Evolutionary conservation across 2,888 invertebrate species (phyloP), one percentile per base, ranked within the genome.

Genomic region (Drosophila emarginata): DNA sequence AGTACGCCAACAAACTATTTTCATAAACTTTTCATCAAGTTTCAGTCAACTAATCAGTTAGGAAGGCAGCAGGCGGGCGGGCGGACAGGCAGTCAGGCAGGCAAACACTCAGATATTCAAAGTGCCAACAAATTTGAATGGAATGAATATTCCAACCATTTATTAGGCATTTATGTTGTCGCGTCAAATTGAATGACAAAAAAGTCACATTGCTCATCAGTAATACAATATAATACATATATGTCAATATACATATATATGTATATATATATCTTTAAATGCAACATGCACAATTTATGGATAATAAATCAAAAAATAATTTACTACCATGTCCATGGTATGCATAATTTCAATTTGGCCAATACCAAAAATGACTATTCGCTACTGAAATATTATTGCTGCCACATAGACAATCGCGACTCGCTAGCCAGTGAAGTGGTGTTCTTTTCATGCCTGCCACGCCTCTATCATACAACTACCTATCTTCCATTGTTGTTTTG

Each of bases 21-120:
- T 68, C 75, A 74, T 76, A 74, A 76, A 76, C 65, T 76, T 71
- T 61, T 45, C 67, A 69, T 63, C 56, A 59, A 66, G 26, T 56
- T 56, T 45, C 40, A 45, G 39, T 50, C 72, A 64, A 72, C 67
- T 72, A 73, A 72, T 72, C 72, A 67, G 57, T 36, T 57, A 56
- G 26, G n/a, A n/a, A n/a, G n/a, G n/a, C n/a, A n/a, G 26, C 36
- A 57, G 32, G 1, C 11, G 2, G 32, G 36, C 53, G 15, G 18
- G 62, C 28, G 39, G 32, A 2, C 9, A 2, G 26, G 26, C 36
- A 57, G 32, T 7, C 11, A 2, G 32, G 36, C 53, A 26, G 18
- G 62, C 28, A 57, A 9, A 2, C 9, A 2, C 9, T 2, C 32
- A 32, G 28, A 5, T 28, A 28, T 28, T 28, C 28, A 28, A 28